Evolutionary conservation across 2,888 invertebrate species (phyloP).

Genomic region (Ochropleura plecta): DNA sequence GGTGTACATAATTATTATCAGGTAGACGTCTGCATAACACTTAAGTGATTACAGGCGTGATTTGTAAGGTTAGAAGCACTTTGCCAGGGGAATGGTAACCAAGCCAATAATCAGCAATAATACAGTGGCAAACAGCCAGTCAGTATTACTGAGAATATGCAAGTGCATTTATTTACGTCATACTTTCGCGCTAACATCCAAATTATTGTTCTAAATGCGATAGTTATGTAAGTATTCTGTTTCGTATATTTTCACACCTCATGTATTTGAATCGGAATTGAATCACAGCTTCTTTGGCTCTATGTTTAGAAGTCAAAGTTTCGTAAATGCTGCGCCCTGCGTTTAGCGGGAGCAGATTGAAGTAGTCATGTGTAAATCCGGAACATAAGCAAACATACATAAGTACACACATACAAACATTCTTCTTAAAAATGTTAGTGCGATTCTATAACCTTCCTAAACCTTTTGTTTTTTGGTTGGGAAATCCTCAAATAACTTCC

Average conservation of each 20-base stretch:
- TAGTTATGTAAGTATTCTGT: background rate
- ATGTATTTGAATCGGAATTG: background rate
- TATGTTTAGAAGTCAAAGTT: too few relatives aligned
- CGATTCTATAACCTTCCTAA: too few relatives aligned
- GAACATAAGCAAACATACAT: too few relatives aligned
- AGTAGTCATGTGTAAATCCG: too few relatives aligned
- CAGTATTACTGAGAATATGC: conserved; percentile 41
- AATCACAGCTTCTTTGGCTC: too few relatives aligned
- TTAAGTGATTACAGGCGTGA: background rate
- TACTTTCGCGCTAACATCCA: background rate
- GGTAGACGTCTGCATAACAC: background rate
- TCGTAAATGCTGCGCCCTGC: too few relatives aligned
- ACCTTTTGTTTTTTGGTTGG: too few relatives aligned
- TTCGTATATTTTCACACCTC: background rate
- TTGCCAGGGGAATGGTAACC: background rate
- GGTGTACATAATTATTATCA: too few relatives aligned
- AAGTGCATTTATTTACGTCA: conserved; percentile 37
- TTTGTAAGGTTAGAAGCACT: conserved; percentile 9
- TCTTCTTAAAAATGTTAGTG: too few relatives aligned
- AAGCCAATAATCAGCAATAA: conserved; percentile 6
- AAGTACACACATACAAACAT: too few relatives aligned
- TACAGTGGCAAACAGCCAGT: conserved; percentile 44
- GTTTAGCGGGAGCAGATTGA: too few relatives aligned
- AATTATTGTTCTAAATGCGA: conserved; percentile 18
- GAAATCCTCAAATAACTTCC: too few relatives aligned